Percentiles rank a stretch among this genome's conserved stretches.
phyloP scores from a whole-genome alignment of 1,140 invertebrate species.

The Daktulosphaira vitifoliae region DNA sequence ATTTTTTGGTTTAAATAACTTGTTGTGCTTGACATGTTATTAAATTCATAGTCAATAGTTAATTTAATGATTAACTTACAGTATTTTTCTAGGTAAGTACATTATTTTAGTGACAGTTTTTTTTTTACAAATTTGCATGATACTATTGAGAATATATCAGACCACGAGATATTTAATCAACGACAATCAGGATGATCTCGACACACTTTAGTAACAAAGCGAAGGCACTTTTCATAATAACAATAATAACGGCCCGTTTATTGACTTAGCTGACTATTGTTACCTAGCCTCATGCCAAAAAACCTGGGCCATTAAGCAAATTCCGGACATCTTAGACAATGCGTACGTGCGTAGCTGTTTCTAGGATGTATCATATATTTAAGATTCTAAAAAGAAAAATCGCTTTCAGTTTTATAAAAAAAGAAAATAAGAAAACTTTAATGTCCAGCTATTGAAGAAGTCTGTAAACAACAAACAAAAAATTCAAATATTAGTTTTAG shows the following conservation, averaged over 20 bases:
- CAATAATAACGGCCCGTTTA: constrained; percentile 14
- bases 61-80: too few relatives aligned
- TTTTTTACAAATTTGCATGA: too few relatives aligned
- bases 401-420: constrained; percentile 21
- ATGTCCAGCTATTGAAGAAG: too few relatives aligned
- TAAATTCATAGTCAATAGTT: too few relatives aligned
- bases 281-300: not conserved
- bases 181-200: constrained; percentile 11
- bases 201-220: constrained; percentile 16
- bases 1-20: too few relatives aligned
- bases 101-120: too few relatives aligned
- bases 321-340: constrained; percentile 24
- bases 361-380: not conserved
- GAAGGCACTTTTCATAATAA: constrained; percentile 14
- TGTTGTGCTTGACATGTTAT: too few relatives aligned
- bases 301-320: constrained; percentile 7
- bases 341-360: constrained; percentile 18
- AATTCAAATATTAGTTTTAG: too few relatives aligned
- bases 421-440: too few relatives aligned
- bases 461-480: too few relatives aligned
- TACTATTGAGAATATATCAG: not conserved
- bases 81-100: too few relatives aligned
- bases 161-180: constrained; percentile 16
- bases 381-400: not conserved
- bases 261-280: constrained; percentile 26